These are phyloP conservation scores for Drosophila pallidifrons DNA, from an alignment of 1,140 invertebrate species.

Conservation along the genomic window DNA sequence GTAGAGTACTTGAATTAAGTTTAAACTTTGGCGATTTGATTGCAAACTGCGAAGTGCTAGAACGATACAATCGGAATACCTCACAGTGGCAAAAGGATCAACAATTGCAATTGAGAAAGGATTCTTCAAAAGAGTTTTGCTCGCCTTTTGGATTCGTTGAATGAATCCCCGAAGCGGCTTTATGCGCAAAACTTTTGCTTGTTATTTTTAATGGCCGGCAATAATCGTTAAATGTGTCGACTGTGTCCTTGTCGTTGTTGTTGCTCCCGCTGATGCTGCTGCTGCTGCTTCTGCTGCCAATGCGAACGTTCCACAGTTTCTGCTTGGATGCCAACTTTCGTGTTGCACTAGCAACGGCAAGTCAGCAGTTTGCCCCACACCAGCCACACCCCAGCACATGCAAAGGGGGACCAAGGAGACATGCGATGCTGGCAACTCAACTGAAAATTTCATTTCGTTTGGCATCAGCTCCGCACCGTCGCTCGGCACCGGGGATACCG, in stretches of 20 bases:
- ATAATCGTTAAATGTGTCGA: constrained; percentile 84
- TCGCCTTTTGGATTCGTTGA: constrained; percentile 69
- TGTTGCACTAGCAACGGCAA: constrained; percentile 57
- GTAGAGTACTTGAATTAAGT: constrained; percentile 60
- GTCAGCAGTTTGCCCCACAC: constrained; percentile 60
- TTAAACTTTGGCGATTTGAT: constrained; percentile 76
- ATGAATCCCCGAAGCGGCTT: constrained; percentile 83
- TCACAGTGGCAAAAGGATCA: constrained; percentile 75
- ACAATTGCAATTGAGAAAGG: constrained; percentile 83
- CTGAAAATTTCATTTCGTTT: constrained; percentile 83
- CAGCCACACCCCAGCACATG: neutral
- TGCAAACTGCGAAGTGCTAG: constrained; percentile 48
- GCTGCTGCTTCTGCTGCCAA: constrained; percentile 21
- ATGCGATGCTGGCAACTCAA: constrained; percentile 69
- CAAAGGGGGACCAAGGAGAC: constrained; percentile 5
- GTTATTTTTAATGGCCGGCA: constrained; percentile 81
- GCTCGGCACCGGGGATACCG: constrained; percentile 38
- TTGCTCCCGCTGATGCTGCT: constrained; percentile 5
- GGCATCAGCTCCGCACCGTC: constrained; percentile 38
- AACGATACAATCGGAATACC: constrained; percentile 54
- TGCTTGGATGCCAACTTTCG: constrained; percentile 51
- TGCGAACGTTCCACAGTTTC: constrained; percentile 52
- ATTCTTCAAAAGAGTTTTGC: constrained; percentile 75
- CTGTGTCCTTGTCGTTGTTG: constrained; percentile 53
- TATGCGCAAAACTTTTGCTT: constrained; percentile 83